These are phyloP conservation scores for Halisarca cf. caerulea DNA, from an alignment of 37 sponge, comb jelly and placozoan genomes.

Conservation along the genomic window DNA sequence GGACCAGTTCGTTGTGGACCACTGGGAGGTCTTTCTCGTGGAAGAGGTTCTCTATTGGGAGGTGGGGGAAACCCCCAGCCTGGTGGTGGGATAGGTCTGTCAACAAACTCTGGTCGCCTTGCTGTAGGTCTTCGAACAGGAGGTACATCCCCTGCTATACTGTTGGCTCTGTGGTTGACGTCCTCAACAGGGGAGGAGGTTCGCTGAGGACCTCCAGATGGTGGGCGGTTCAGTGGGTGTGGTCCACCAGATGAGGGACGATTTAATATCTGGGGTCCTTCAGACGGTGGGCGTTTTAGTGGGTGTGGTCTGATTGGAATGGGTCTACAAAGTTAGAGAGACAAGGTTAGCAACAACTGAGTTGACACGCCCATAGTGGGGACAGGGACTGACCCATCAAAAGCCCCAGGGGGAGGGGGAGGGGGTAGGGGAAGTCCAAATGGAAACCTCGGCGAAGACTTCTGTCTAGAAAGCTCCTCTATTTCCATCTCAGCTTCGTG, in stretches of 20 bases:
- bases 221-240: background rate
- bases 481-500: slow-evolving; percentile 14
- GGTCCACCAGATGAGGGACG: background rate
- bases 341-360: too few relatives aligned
- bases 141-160: slow-evolving; percentile 25
- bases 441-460: background rate
- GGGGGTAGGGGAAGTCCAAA: slow-evolving; percentile 6
- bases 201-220: background rate
- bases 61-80: background rate
- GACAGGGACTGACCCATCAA: background rate
- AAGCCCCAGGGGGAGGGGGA: background rate
- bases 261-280: background rate
- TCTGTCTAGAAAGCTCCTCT: background rate
- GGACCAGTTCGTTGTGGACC: background rate
- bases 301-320: background rate
- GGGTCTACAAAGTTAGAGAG: too few relatives aligned
- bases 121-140: background rate
- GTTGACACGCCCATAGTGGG: too few relatives aligned
- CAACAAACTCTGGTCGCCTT: background rate
- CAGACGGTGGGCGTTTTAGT: background rate
- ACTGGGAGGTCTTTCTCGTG: background rate
- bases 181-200: slow-evolving; percentile 22
- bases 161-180: background rate
- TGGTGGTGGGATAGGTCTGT: background rate
- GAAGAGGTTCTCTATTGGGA: background rate